A percentile compares a stretch with the other conserved stretches of the same genome.
These are phyloP conservation scores for Aphrophora alni DNA, from an alignment of 2,888 invertebrate genomes.

Conservation along the genomic window DNA sequence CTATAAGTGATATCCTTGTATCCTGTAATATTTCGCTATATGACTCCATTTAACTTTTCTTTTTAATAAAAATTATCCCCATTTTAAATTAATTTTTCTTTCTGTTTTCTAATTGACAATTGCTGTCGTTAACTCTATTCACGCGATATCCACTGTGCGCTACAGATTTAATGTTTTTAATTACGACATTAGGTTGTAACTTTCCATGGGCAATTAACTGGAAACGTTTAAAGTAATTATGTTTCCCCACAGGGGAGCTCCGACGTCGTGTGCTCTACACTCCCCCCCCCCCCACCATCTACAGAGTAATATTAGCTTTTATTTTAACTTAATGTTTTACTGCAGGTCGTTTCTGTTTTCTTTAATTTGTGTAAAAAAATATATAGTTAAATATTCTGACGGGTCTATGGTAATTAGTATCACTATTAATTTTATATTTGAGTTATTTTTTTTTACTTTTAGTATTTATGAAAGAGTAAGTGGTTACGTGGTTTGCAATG, in stretches of 20 bases:
- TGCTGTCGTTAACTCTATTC: background rate
- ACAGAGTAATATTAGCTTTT: background rate
- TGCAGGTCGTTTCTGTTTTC: background rate
- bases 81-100: background rate
- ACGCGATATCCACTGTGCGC: background rate
- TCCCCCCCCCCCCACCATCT: background rate
- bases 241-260: background rate
- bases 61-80: background rate
- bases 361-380: too few relatives aligned
- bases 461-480: too few relatives aligned
- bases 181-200: background rate
- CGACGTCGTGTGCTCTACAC: background rate
- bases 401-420: too few relatives aligned
- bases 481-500: too few relatives aligned
- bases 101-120: slow-evolving; percentile 1
- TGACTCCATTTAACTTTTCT: background rate
- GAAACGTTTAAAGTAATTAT: background rate
- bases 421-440: too few relatives aligned
- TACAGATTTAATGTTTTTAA: background rate
- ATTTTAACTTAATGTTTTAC: background rate
- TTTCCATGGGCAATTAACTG: background rate
- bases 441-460: too few relatives aligned
- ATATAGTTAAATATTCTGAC: too few relatives aligned
- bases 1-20: background rate
- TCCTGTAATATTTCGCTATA: slow-evolving; percentile 1